Base-by-base conservation (phyloP, 2,888 invertebrate species). In the Drosophila nr. perissopoda region DNA sequence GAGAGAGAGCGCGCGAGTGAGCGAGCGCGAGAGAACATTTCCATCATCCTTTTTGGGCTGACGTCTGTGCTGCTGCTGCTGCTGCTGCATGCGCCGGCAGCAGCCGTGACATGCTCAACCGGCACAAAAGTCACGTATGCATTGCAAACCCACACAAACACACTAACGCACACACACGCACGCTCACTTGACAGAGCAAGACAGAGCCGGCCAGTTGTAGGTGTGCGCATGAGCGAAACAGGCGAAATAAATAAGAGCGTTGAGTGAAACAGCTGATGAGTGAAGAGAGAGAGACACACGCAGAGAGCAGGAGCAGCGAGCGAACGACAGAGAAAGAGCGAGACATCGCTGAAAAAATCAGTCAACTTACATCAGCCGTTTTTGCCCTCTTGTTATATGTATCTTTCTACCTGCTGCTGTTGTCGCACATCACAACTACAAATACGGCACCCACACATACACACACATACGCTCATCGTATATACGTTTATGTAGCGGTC, bases 51-150 rank as follows among this genome's bases (percentile, higher is more conserved):
- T 82, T 76, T 83, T 76, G 71, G 76, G 42, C 66, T 70, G 75
- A 40, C 67, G 65, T 25, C 62, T n/a, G 59, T 54, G 31, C 56
- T 56, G 64, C 64, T 67, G 70, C 56, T 56, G 64, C 64, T 67
- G 70, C 52, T 56, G 65, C 68, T 68, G 74, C 54, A 70, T 65
- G 70, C 65, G 70, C 69, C 60, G 71, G 63, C 64, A 54, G 66
- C 74, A 81, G 53, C 53, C 53, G 77, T 81, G 81, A 83, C 80
- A 82, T 75, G 79, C 79, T 81, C 82, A 82, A 81, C 82, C 82
- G 84, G 83, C 82, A 83, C 82, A 74, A 88, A 83, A 84, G 87
- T 89, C 89, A 89, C 87, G 87, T 87, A 87, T 84, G 88, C 89
- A 79, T 65, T 38, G 59, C 66, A 59, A 51, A n/a, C 76, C 33